Evolutionary conservation across 2,797 vertebrate species (phyloP).

Genomic region (Liparis tanakae): DNA sequence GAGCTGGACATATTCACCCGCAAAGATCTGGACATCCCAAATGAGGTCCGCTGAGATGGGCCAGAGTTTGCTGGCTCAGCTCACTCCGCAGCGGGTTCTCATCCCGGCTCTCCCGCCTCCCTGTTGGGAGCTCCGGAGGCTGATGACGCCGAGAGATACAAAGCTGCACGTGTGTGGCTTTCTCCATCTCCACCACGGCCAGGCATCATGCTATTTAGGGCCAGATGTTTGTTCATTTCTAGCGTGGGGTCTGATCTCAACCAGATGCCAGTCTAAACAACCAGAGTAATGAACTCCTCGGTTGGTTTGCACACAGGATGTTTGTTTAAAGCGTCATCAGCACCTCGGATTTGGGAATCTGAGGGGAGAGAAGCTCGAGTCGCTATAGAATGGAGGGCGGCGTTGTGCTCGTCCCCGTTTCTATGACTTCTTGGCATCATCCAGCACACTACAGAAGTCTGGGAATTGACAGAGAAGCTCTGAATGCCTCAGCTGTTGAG

Average conservation of each 20-base stretch:
- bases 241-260: background rate
- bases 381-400: constrained; percentile 1
- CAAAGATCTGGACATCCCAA: background rate
- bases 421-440: constrained; percentile 61
- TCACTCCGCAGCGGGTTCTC: background rate
- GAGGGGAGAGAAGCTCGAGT: constrained; percentile 14
- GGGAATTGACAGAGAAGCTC: constrained; percentile 68
- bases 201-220: background rate
- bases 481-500: constrained; percentile 79
- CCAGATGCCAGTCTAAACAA: background rate
- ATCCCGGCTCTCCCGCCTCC: background rate
- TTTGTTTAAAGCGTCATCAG: constrained; percentile 17
- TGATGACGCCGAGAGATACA: background rate
- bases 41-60: background rate
- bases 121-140: background rate
- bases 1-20: background rate
- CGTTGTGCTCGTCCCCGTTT: constrained; percentile 15
- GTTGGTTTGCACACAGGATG: background rate
- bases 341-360: constrained; percentile 9
- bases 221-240: background rate
- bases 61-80: background rate
- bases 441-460: constrained; percentile 64
- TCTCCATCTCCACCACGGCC: background rate
- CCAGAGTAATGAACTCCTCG: background rate
- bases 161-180: background rate